A percentile compares a stretch with the other conserved stretches of the same genome.
These are phyloP conservation scores for Lacerta viridis DNA, from an alignment of 2,797 vertebrate species.

Conservation along the genomic window DNA sequence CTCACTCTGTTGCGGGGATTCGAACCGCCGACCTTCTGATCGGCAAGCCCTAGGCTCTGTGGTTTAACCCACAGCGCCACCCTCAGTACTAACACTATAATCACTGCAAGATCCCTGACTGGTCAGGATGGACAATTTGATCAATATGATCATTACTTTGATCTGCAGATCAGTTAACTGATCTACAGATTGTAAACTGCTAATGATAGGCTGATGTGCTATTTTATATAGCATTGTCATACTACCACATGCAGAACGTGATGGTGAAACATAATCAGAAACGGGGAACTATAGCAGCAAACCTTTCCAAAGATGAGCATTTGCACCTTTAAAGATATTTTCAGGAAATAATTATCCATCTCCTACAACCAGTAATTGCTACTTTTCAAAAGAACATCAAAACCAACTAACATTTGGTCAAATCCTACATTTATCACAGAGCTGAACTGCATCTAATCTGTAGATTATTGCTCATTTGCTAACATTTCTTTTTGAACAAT, in stretches of 20 bases:
- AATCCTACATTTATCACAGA: background rate
- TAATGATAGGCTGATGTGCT: too few species aligned
- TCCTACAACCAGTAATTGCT: background rate
- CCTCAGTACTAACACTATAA: background rate
- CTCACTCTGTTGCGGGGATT: too few species aligned
- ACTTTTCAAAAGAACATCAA: background rate
- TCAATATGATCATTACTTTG: too few species aligned
- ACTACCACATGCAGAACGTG: background rate
- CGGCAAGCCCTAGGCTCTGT: too few species aligned
- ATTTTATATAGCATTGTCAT: background rate
- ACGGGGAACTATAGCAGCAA: background rate
- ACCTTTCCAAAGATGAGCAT: background rate
- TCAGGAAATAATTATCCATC: background rate
- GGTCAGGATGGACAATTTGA: too few species aligned
- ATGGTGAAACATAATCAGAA: background rate
- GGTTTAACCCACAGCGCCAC: too few species aligned
- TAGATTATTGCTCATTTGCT: background rate
- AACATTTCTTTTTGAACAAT: background rate
- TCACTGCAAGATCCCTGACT: too few species aligned
- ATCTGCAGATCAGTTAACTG: too few species aligned
- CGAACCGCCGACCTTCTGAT: too few species aligned
- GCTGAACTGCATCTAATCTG: background rate
- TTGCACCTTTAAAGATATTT: background rate
- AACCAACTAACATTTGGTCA: background rate
- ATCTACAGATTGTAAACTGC: too few species aligned